These are phyloP conservation scores for Verasper variegatus DNA, from an alignment of 2,113 vertebrate genomes.

Conservation along the genomic window DNA sequence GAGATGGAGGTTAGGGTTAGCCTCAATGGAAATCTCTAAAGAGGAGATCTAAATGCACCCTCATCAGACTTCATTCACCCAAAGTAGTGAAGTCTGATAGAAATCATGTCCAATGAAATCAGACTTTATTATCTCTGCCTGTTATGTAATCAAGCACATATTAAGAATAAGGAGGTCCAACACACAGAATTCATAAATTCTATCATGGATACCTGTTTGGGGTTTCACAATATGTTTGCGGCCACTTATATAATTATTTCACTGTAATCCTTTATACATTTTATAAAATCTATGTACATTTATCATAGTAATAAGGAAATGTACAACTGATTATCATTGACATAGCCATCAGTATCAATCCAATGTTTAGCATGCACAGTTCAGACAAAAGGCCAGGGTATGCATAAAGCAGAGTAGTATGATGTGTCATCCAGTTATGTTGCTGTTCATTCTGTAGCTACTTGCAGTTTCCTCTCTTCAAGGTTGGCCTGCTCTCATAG, in stretches of 20 bases:
- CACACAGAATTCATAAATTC: not conserved
- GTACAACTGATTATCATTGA: no score
- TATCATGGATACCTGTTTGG: not conserved
- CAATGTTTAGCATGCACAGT: not conserved
- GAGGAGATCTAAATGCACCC: conserved; percentile 12
- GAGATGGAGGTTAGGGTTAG: not conserved
- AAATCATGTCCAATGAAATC: not conserved
- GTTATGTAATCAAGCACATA: not conserved
- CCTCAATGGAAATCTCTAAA: conserved; percentile 8
- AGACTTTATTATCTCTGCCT: not conserved
- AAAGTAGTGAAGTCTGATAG: not conserved
- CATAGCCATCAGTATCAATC: no score
- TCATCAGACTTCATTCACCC: no score
- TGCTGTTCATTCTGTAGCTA: no score
- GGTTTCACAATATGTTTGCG: not conserved
- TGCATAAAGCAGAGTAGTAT: not conserved
- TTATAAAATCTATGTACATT: no score
- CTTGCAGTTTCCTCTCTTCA: no score
- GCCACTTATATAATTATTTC: no score
- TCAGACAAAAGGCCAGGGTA: not conserved
- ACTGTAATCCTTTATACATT: no score
- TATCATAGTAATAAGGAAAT: no score
- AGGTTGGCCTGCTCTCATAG: no score
- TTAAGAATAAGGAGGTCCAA: not conserved
- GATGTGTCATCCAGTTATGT: no score